phyloP scores from a whole-genome alignment of 1,140 invertebrate species.

The Nylanderia fulva region DNA sequence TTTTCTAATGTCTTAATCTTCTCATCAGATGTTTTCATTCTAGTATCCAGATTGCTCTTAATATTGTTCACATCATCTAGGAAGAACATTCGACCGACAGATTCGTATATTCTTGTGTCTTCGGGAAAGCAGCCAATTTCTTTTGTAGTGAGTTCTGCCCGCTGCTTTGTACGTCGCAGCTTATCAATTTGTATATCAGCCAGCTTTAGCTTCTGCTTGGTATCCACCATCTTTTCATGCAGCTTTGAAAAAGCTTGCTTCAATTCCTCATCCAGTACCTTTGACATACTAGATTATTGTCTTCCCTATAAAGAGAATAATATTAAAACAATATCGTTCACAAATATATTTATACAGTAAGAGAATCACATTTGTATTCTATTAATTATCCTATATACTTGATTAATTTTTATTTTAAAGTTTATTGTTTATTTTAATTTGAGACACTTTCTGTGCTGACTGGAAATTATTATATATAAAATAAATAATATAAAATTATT shows the following conservation, averaged over 20 bases:
- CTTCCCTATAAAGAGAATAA: neutral
- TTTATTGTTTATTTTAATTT: no score
- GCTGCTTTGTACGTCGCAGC: slow-evolving; percentile 89
- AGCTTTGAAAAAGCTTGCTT: slow-evolving; percentile 93
- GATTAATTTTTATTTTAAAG: neutral
- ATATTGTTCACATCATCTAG: slow-evolving; percentile 89
- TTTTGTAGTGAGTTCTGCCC: slow-evolving; percentile 90
- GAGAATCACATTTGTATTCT: neutral
- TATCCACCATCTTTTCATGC: slow-evolving; percentile 93
- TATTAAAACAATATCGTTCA: neutral
- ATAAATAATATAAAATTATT: no score
- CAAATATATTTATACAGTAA: neutral
- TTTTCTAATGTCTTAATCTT: slow-evolving; percentile 92
- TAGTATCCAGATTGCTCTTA: slow-evolving; percentile 88
- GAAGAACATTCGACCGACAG: slow-evolving; percentile 94
- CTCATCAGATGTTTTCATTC: slow-evolving; percentile 88
- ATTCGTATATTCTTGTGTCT: slow-evolving; percentile 91
- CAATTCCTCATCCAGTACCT: slow-evolving; percentile 85
- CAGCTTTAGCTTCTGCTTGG: slow-evolving; percentile 92
- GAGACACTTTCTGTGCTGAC: no score
- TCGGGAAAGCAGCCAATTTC: slow-evolving; percentile 87
- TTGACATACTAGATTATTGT: slow-evolving; percentile 76
- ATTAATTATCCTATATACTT: neutral
- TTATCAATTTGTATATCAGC: slow-evolving; percentile 93
- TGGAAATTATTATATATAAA: no score